Evolutionary conservation across 2,888 invertebrate genomes (phyloP), one percentile per base, ranked within the genome.

Genomic region (Auanema freiburgensis): DNA sequence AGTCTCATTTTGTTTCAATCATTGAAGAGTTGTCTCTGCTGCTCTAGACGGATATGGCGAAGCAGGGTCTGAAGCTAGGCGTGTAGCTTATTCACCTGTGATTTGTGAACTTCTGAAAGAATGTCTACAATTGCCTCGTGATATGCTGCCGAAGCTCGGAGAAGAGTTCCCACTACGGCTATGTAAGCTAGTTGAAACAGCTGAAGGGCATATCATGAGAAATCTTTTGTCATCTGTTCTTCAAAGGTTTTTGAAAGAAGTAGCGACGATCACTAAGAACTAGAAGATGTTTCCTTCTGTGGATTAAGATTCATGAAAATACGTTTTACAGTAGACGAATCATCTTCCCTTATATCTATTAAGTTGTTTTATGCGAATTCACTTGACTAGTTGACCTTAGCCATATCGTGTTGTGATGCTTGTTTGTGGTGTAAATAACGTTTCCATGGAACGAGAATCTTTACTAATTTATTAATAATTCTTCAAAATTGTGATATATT

Each of bases 161-260:
- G 56, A 56, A 0, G 67, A 71, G 49, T 73, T 73, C 24, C 69
- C 73, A 12, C 40, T 64, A 21, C 65, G 63, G 41, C 60, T 75
- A 11, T 75, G 75, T 50, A 69, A 75, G 52, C 63, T 75, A 11
- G 68, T 75, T 10, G 68, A 67, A 50, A 69, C 69, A 5, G 72
- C 69, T 21, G 75, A 75, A 61, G 69, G 69, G 0, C 63, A 59
- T 40, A 11, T 25, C 11, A 59, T 75, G 63, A 66, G 72, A 14
- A 33, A 56, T 16, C 58, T 67, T 0, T 58, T 72, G 2, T 63
- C 59, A 12, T 49, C 64, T 14, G 43, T 62, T 1, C 49, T 62
- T 41, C 60, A 55, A 21, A 21, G 49, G 40, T 60, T 60, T 23
- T 18, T 65, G 33, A 33, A 33, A 33, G 33, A 33, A 33, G 33